Base-by-base conservation (phyloP, 1,140 invertebrate genomes). In the Leptonema lineaticorne region DNA sequence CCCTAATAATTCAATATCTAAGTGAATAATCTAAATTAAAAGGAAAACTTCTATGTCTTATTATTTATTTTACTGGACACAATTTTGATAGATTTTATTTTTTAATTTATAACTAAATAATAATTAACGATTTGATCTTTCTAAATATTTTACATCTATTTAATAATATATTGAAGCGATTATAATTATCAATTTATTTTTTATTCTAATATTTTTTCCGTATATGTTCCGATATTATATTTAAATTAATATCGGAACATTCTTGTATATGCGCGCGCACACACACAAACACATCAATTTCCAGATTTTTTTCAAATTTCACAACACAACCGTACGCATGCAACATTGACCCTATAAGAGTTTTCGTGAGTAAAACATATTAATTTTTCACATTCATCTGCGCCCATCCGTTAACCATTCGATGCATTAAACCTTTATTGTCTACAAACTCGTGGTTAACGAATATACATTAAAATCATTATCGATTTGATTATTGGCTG, bases 401-500 rank as follows among this genome's bases (percentile, higher is more conserved):
- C 14, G 29, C 6, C 57, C 27, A 28, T 11, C 24, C 56, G 56
- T 27, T 26, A 58, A 26, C 56, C 27, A 58, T 58, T 58, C 56
- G 2, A 28, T 58, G 56, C 30, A 60, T 37, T 37, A 33, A 63
- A 28, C 60, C 60, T 46, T 63, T 26, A 63, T 63, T 63, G 60
- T 63, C 60, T 63, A 63, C 45, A 63, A 46, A 63, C 37, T 45
- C 37, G 37, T 28, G 60, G 60, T 63, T 63, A 63, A 63, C 60
- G 60, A 63, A 63, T 63, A 63, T 63, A 46, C 60, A 63, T 63
- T 63, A 63, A 63, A 63, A 63, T 63, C 26, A 63, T 63, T 63
- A 63, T 63, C 60, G 60, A 63, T 63, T 46, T 63, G 60, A 63
- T 63, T 63, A 41, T 63, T 28, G 37, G 60, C 37, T 48, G 9